phyloP scores from a whole-genome alignment of 2,888 invertebrate genomes.

The Hyposoter didymator region DNA sequence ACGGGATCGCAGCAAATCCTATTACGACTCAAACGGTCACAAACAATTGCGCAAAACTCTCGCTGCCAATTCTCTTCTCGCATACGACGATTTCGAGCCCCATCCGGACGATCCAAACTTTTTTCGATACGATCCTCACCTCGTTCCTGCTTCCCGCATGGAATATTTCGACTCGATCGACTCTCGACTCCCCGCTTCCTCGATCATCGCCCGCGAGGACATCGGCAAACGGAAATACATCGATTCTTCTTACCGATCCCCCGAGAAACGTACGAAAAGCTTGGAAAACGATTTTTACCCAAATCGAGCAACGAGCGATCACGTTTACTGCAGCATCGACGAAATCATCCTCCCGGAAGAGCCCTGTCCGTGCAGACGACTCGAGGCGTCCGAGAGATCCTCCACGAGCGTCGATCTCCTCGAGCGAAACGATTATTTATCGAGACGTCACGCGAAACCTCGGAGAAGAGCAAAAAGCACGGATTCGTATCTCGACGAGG shows the following conservation, averaged over 20 bases:
- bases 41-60: slow-evolving; percentile 62
- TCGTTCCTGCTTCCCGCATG: slow-evolving; percentile 81
- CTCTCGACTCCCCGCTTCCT: slow-evolving; percentile 24
- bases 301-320: slow-evolving; percentile 75
- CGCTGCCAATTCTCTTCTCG: neutral
- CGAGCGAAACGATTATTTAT: slow-evolving; percentile 45
- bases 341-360: slow-evolving; percentile 83
- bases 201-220: slow-evolving; percentile 71
- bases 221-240: slow-evolving; percentile 75
- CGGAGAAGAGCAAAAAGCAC: slow-evolving; percentile 78
- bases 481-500: slow-evolving; percentile 78
- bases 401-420: slow-evolving; percentile 10
- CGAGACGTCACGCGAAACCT: slow-evolving; percentile 61
- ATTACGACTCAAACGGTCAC: slow-evolving; percentile 81
- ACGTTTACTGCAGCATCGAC: slow-evolving; percentile 86
- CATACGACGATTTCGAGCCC: slow-evolving; percentile 40
- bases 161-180: slow-evolving; percentile 33
- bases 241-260: slow-evolving; percentile 71
- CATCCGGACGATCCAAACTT: slow-evolving; percentile 67
- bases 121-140: slow-evolving; percentile 86
- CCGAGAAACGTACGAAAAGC: slow-evolving; percentile 73
- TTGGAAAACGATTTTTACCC: slow-evolving; percentile 71
- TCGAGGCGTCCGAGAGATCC: slow-evolving; percentile 10
- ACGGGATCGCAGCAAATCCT: slow-evolving; percentile 81
- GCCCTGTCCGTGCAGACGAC: slow-evolving; percentile 52